Percentiles rank a stretch among this genome's conserved stretches.
phyloP scores from a whole-genome alignment of 2,113 vertebrate species.

The Aythya baeri region DNA sequence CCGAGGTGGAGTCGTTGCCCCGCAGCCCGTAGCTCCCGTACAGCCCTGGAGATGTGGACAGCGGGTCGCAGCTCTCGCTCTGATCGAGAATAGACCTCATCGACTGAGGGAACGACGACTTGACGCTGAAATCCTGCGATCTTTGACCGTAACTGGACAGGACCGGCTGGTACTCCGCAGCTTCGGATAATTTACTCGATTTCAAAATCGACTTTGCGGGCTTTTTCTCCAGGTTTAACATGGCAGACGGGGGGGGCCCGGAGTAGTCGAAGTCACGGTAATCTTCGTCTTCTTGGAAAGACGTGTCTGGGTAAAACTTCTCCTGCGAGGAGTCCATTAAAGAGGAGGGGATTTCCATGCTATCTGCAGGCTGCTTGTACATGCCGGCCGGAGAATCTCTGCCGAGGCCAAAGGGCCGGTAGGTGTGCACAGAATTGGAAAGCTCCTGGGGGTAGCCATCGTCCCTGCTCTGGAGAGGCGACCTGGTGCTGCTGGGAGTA shows the following conservation, averaged over 20 bases:
- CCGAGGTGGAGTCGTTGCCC: conserved; percentile 70
- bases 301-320: conserved; percentile 81
- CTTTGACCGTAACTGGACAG: conserved; percentile 73
- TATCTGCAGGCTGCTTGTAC: conserved; percentile 72
- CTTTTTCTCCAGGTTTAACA: conserved; percentile 81
- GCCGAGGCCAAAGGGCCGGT: conserved; percentile 73
- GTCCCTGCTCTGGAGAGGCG: conserved; percentile 73
- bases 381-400: conserved; percentile 69
- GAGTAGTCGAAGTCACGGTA: conserved; percentile 82
- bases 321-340: conserved; percentile 80
- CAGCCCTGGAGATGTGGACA: conserved; percentile 69
- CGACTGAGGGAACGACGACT: conserved; percentile 70
- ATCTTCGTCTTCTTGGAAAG: conserved; percentile 83
- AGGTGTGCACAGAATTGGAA: conserved; percentile 67
- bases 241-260: conserved; percentile 68
- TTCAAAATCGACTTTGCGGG: conserved; percentile 81
- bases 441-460: conserved; percentile 76
- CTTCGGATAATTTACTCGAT: conserved; percentile 70
- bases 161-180: conserved; percentile 71
- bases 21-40: conserved; percentile 72
- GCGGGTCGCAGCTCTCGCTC: conserved; percentile 64
- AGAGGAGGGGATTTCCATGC: conserved; percentile 75
- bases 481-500: conserved; percentile 80
- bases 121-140: conserved; percentile 71
- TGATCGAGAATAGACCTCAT: conserved; percentile 75